These are phyloP conservation scores for Parambassis ranga DNA, from an alignment of 2,797 vertebrate species.

Conservation along the genomic window DNA sequence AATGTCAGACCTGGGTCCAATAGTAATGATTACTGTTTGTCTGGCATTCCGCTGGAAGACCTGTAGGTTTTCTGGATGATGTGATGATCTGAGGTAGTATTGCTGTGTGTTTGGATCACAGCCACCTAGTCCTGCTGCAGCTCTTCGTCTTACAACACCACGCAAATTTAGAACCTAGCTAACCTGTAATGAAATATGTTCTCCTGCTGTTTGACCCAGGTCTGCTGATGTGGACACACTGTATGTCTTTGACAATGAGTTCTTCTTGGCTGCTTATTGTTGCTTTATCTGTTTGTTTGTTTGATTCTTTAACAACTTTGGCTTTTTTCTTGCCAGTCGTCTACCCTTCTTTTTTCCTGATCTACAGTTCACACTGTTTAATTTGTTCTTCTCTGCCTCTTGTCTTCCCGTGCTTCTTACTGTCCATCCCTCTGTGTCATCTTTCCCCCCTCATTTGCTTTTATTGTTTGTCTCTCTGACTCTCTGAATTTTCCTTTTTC, in stretches of 20 bases:
- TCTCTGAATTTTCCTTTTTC: slow-evolving; percentile 43
- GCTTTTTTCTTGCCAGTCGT: slow-evolving; percentile 66
- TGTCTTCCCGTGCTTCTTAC: slow-evolving; percentile 37
- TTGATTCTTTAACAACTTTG: slow-evolving; percentile 66
- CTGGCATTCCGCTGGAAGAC: too few species aligned
- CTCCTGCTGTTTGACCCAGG: slow-evolving; percentile 46
- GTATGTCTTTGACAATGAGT: slow-evolving; percentile 33
- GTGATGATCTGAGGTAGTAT: too few species aligned
- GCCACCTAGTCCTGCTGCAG: rapidly evolving
- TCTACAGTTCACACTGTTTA: slow-evolving; percentile 28
- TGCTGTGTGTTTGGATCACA: too few species aligned
- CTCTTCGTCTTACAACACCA: background rate
- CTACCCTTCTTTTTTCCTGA: slow-evolving; percentile 39
- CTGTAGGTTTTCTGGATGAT: too few species aligned
- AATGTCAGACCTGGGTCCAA: slow-evolving; percentile 57
- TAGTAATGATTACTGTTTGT: background rate
- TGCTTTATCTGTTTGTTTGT: slow-evolving; percentile 65
- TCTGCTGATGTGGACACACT: slow-evolving; percentile 31
- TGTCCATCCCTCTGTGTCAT: slow-evolving; percentile 33
- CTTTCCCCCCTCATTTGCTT: slow-evolving; percentile 17
- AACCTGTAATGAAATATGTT: background rate
- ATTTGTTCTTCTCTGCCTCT: slow-evolving; percentile 35
- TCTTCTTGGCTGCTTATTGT: slow-evolving; percentile 62
- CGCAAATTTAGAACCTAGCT: too few species aligned
- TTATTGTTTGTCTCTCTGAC: slow-evolving; percentile 47